These are phyloP conservation scores for Cantharis rufa DNA, from an alignment of 2,888 invertebrate genomes.

Conservation along the genomic window DNA sequence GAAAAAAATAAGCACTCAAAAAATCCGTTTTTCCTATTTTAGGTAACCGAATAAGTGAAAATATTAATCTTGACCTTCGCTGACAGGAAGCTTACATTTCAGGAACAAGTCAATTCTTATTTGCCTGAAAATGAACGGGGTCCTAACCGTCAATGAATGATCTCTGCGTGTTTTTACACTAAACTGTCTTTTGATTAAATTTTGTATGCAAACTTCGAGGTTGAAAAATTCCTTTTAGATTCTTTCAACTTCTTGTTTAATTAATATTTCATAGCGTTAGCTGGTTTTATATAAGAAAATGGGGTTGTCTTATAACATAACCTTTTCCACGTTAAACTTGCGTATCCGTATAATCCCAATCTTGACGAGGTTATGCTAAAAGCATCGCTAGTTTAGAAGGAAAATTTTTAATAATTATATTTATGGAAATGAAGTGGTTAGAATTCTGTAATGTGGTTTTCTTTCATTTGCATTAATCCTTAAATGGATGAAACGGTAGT, in stretches of 20 bases:
- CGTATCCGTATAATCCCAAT: not conserved
- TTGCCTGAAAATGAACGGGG: too few relatives aligned
- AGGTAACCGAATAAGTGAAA: too few relatives aligned
- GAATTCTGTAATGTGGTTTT: slow-evolving; percentile 13
- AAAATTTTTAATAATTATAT: slow-evolving; percentile 11
- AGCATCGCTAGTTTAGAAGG: not conserved
- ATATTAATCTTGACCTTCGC: too few relatives aligned
- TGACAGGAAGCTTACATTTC: too few relatives aligned
- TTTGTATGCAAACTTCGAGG: too few relatives aligned
- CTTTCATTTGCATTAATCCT: slow-evolving; percentile 12
- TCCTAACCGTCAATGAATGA: too few relatives aligned
- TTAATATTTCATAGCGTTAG: not conserved
- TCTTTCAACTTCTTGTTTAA: not conserved
- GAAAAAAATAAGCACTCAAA: too few relatives aligned
- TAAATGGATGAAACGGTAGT: slow-evolving; percentile 4
- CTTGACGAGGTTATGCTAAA: not conserved
- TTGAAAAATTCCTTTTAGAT: too few relatives aligned
- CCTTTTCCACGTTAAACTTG: not conserved
- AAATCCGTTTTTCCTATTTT: too few relatives aligned
- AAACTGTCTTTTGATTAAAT: too few relatives aligned
- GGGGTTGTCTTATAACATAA: not conserved
- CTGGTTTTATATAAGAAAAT: not conserved
- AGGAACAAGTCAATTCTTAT: too few relatives aligned
- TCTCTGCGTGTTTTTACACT: too few relatives aligned
- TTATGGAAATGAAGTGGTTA: slow-evolving; percentile 4